Evolutionary conservation across 1,140 invertebrate genomes (phyloP), one percentile per base, ranked within the genome.

Genomic region (Batillaria attramentaria): DNA sequence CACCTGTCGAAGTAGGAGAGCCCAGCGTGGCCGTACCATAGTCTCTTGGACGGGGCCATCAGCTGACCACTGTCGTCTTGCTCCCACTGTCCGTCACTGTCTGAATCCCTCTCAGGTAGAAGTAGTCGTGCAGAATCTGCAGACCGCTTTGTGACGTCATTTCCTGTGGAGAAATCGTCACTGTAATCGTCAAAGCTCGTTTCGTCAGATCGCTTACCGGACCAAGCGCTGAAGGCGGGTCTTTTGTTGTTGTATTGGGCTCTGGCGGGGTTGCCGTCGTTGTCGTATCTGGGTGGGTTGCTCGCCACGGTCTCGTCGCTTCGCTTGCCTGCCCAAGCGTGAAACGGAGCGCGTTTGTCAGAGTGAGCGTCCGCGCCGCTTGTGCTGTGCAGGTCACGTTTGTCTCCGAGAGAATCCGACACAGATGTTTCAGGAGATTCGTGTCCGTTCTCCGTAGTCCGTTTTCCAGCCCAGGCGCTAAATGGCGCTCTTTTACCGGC

Each of bases 21-120:
- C 37, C 57, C 57, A 3, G 41, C 24, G 50, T 57, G 50, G 24
- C 66, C 33, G 39, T 69, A 69, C 72, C 57, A 74, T 33, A 74
- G 28, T 33, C 57, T 3, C 33, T 62, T 74, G 46, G 46, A 74
- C 10, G 13, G 46, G n/a, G n/a, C n/a, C n/a, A n/a, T n/a, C 46
- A 57, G 28, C 37, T 2, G 3, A 24, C 3, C 16, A 33, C 20
- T 35, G 20, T 57, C 57, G 72, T 50, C 28, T 13, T 31, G 20
- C n/a, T 13, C 16, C 13, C 50, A 54, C 50, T 54, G n/a, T 13
- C n/a, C n/a, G n/a, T n/a, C n/a, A n/a, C n/a, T n/a, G n/a, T n/a
- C n/a, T n/a, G n/a, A n/a, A n/a, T n/a, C n/a, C n/a, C n/a, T n/a
- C n/a, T n/a, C n/a, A n/a, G n/a, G n/a, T n/a, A n/a, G n/a, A n/a